phyloP scores from a whole-genome alignment of 37 sponge, comb jelly and placozoan species.

The Amphimedon queenslandica region DNA sequence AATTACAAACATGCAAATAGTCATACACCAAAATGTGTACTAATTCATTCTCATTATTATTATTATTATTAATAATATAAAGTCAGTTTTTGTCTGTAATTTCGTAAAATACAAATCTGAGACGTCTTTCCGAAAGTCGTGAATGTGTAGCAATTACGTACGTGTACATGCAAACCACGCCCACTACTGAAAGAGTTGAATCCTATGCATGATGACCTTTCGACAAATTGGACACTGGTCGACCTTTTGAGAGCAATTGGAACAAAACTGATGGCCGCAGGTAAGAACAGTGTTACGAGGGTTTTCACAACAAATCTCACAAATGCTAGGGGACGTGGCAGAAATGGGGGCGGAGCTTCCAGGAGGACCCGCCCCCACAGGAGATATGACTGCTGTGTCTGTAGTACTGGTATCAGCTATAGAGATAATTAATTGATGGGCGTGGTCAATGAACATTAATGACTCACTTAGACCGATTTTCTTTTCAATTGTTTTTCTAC shows the following conservation, averaged over 20 bases:
- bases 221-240: slow-evolving; percentile 80
- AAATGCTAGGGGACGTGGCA: too few relatives aligned
- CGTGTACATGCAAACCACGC: not conserved
- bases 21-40: too few relatives aligned
- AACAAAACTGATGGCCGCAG: slow-evolving; percentile 84
- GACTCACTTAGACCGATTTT: slow-evolving; percentile 54
- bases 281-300: slow-evolving; percentile 73
- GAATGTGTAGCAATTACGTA: not conserved
- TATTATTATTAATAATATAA: not conserved
- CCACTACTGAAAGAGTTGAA: slow-evolving; percentile 40
- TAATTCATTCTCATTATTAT: not conserved
- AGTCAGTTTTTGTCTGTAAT: not conserved
- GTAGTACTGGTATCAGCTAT: not conserved
- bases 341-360: not conserved
- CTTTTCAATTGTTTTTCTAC: slow-evolving; percentile 24
- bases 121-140: not conserved
- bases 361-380: not conserved
- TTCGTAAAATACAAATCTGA: too few relatives aligned
- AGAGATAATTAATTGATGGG: not conserved
- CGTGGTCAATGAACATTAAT: not conserved
- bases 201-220: slow-evolving; percentile 71
- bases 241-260: slow-evolving; percentile 71
- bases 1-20: too few relatives aligned
- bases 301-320: slow-evolving; percentile 67
- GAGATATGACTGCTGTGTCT: not conserved